Percentiles rank a stretch among this genome's conserved stretches.
Evolutionary conservation across 2,797 vertebrate species (phyloP).

Genomic region (Pristis pectinata): DNA sequence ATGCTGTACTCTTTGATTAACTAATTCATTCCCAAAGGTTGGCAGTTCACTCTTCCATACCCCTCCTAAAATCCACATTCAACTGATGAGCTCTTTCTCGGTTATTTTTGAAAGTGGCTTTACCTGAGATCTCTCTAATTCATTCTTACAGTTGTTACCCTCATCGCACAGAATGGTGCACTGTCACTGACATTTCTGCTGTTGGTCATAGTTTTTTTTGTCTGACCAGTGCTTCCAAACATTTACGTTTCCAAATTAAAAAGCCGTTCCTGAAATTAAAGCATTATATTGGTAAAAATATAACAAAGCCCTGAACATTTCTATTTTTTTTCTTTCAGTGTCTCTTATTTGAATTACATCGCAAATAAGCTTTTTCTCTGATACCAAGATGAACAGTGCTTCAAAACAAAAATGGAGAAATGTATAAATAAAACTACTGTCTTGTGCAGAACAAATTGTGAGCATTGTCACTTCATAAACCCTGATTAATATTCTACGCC

Average conservation of each 20-base stretch:
- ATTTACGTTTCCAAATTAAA: slow-evolving; percentile 11
- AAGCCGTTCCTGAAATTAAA: not conserved
- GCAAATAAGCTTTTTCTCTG: no score
- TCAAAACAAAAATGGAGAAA: slow-evolving; percentile 6
- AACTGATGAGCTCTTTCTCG: not conserved
- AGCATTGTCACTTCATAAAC: slow-evolving; percentile 32
- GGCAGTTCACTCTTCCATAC: not conserved
- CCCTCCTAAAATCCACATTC: not conserved
- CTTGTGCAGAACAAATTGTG: not conserved
- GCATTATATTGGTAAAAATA: not conserved
- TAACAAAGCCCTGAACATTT: not conserved
- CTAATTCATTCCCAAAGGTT: not conserved
- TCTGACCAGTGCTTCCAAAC: not conserved
- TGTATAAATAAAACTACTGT: slow-evolving; percentile 26
- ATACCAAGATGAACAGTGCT: not conserved
- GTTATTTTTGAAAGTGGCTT: not conserved
- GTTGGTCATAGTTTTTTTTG: not conserved
- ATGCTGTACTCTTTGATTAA: not conserved
- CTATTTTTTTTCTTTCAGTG: not conserved
- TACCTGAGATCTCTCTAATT: not conserved
- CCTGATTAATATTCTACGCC: slow-evolving; percentile 33
- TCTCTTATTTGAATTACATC: not conserved
- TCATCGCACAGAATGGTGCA: not conserved
- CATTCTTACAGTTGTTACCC: not conserved
- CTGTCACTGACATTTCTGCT: not conserved